These are phyloP conservation scores for Podargus strigoides DNA, from an alignment of 2,797 vertebrate species.

Conservation along the genomic window DNA sequence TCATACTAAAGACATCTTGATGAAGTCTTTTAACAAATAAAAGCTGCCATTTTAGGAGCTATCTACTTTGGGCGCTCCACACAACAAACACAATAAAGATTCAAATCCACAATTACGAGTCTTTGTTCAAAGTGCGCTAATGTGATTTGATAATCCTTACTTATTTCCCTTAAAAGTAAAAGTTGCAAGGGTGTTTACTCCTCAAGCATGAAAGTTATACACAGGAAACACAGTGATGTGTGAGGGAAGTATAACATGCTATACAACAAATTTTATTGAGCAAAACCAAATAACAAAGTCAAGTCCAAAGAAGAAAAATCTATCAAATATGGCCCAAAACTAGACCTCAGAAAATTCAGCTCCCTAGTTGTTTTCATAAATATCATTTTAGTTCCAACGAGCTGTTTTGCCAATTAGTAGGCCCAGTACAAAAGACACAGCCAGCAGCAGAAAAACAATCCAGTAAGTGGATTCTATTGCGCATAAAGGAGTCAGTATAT, in stretches of 20 bases:
- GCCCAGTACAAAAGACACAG: too few species aligned
- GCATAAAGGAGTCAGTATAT: too few species aligned
- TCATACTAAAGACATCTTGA: not conserved
- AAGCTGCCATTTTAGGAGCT: not conserved
- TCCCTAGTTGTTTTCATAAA: not conserved
- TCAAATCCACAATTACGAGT: not conserved
- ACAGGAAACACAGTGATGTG: not conserved
- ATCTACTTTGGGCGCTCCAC: not conserved
- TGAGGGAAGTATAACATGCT: not conserved
- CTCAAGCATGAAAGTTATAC: not conserved
- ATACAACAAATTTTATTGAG: not conserved
- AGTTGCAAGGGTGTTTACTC: not conserved
- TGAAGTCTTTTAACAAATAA: not conserved
- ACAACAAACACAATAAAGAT: not conserved
- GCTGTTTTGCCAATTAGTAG: too few species aligned
- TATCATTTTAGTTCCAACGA: not conserved
- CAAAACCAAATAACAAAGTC: not conserved
- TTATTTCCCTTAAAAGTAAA: not conserved
- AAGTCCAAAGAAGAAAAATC: not conserved
- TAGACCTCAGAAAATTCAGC: not conserved
- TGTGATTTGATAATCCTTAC: not conserved
- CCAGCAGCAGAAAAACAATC: too few species aligned
- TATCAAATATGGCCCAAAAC: not conserved
- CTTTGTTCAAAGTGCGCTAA: not conserved
- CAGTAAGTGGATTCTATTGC: too few species aligned